These are phyloP conservation scores for Ptilorrhoa leucosticta DNA, from an alignment of 2,113 vertebrate genomes.

Conservation along the genomic window DNA sequence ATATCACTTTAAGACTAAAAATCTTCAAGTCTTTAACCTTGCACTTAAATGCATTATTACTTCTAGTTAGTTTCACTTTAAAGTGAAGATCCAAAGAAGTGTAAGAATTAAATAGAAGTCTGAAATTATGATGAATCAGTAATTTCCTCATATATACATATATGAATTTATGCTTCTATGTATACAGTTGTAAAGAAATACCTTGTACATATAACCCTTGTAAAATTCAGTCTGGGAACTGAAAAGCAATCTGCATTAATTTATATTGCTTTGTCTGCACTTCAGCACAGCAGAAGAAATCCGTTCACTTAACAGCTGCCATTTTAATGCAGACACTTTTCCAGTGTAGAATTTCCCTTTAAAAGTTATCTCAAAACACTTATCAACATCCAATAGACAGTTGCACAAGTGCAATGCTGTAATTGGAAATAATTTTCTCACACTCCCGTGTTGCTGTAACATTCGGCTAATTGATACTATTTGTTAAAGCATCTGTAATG, in stretches of 20 bases:
- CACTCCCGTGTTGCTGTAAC: not conserved
- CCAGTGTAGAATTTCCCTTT: not conserved
- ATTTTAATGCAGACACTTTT: not conserved
- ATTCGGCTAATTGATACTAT: not conserved
- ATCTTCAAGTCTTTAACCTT: not conserved
- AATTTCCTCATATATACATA: not conserved
- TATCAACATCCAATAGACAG: not conserved
- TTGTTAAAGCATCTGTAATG: slow-evolving; percentile 31
- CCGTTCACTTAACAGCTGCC: not conserved
- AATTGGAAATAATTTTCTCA: slow-evolving; percentile 7
- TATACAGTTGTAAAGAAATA: not conserved
- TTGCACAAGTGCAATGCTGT: not conserved
- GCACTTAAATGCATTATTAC: not conserved
- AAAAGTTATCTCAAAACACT: slow-evolving; percentile 16
- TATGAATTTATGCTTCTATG: not conserved
- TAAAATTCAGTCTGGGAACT: not conserved
- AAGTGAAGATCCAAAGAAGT: not conserved
- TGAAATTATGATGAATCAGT: not conserved
- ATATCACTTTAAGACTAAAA: not conserved
- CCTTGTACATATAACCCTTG: not conserved
- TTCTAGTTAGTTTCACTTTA: not conserved
- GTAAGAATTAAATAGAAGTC: not conserved
- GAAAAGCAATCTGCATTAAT: not conserved
- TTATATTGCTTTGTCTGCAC: not conserved
- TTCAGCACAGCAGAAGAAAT: not conserved